These are phyloP conservation scores for Takifugu rubripes DNA, from an alignment of 2,797 vertebrate species.

Conservation along the genomic window DNA sequence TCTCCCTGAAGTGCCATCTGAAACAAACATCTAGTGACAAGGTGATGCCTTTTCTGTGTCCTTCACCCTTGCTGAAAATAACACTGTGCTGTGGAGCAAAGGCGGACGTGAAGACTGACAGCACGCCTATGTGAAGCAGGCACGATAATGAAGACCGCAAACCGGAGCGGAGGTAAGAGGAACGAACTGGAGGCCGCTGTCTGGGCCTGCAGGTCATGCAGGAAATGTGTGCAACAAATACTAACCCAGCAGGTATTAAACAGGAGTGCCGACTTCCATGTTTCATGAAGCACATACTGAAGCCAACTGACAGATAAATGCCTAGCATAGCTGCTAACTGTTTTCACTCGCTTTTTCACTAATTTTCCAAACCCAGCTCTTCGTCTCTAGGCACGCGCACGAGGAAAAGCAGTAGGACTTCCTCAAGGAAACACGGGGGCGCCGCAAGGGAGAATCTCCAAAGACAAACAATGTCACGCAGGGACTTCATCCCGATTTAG, in stretches of 20 bases:
- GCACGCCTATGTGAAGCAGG: slow-evolving; percentile 11
- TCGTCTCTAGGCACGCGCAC: slow-evolving; percentile 7
- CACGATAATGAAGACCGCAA: background rate
- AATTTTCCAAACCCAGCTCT: slow-evolving; percentile 24
- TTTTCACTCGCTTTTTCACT: no score
- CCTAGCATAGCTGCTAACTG: no score
- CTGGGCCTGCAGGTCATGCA: background rate
- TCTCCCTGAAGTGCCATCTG: slow-evolving; percentile 53
- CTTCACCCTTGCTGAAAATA: slow-evolving; percentile 51
- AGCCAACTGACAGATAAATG: no score
- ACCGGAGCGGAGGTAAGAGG: background rate
- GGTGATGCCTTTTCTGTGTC: slow-evolving; percentile 59
- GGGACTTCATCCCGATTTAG: slow-evolving; percentile 41
- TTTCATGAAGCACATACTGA: no score
- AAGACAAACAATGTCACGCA: slow-evolving; percentile 46
- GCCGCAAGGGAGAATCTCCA: slow-evolving; percentile 41
- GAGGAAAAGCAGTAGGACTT: slow-evolving; percentile 54
- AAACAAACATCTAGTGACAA: slow-evolving; percentile 69
- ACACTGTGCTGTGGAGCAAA: slow-evolving; percentile 19
- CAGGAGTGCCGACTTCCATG: no score
- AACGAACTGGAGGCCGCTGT: slow-evolving; percentile 12
- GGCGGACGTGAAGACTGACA: slow-evolving; percentile 22
- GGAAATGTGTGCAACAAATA: no score
- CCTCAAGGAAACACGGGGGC: slow-evolving; percentile 62
- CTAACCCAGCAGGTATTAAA: no score